Base-by-base conservation (phyloP, 2,797 vertebrate genomes). In the Microcaecilia unicolor region DNA sequence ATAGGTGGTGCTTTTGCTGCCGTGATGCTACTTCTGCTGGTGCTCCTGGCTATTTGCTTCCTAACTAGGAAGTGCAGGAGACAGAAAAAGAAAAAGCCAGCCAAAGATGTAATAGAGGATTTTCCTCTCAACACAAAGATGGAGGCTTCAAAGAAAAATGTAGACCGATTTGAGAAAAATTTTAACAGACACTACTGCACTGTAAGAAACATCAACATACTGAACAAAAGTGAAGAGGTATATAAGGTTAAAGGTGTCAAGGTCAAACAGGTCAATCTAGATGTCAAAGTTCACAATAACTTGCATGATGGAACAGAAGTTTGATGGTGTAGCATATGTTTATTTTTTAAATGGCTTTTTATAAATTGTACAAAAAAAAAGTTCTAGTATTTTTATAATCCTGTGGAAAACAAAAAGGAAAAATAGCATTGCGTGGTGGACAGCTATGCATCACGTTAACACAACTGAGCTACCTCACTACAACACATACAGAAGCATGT, bases 281-380 rank as follows among this genome's bases (percentile, higher is more conserved):
- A 93, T 60, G 86, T 94, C 67, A 91, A 92, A 71, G 81, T 92
- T 34, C 93, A 88, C 56, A 97, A 90, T 78, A 93, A 93, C 60
- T 73, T 97, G 51, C 84, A 82, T 7, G 92, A 95, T 0, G 95
- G 94, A 41, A 97, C 94, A 0, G 93, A 98, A 68, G 93, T 98
- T 53, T 97, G 78, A 84, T 0, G 3, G 25, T 38, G 21, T 31
- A 44, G 43, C 36, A 31, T 50, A 62, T 36, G 37, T 22, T 6
- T 4, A 1, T 46, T 43, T 55, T 39, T 58, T 41, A 44, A n/a
- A 26, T 44, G 52, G 35, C 46, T 61, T 89, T 89, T 83, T 83
- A 70, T 81, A 79, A 74, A 58, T 44, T 34, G 55, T 66, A 76
- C 72, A 72, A 72, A 80, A 73, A 64, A 67, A 58, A 63, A 28